phyloP scores from a whole-genome alignment of 2,888 invertebrate genomes.

The Epirrhoe alternata region DNA sequence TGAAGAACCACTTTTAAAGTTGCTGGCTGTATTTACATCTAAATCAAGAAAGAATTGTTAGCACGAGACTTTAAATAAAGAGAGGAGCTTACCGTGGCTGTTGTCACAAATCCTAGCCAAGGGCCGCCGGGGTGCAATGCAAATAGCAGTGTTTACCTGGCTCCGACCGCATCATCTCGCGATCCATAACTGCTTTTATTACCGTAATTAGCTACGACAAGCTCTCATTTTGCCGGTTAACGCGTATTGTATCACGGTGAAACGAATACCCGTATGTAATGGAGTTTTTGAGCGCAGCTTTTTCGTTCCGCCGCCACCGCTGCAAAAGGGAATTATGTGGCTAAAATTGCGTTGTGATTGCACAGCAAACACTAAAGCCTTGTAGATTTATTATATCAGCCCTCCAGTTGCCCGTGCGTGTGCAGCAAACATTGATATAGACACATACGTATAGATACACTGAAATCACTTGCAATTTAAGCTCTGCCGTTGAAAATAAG shows the following conservation, averaged over 20 bases:
- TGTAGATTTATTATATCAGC: constrained; percentile 65
- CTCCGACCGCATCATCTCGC: constrained; percentile 55
- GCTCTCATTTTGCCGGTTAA: constrained; percentile 79
- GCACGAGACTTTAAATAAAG: constrained; percentile 7
- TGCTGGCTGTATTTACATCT: constrained; percentile 13
- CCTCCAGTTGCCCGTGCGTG: constrained; percentile 53
- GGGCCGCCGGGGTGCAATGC: constrained; percentile 71
- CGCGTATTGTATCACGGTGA: constrained; percentile 76
- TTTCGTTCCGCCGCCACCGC: constrained; percentile 59
- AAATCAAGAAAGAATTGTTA: constrained; percentile 10
- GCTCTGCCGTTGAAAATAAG: constrained; percentile 16
- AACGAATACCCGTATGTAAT: constrained; percentile 76
- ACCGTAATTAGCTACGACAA: constrained; percentile 76
- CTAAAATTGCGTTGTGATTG: constrained; percentile 69
- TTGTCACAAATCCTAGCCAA: constrained; percentile 78
- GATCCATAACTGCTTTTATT: constrained; percentile 79
- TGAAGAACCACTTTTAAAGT: constrained; percentile 5
- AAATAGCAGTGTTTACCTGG: constrained; percentile 77
- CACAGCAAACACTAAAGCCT: constrained; percentile 61
- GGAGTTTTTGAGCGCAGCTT: constrained; percentile 76
- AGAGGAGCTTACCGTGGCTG: constrained; percentile 59
- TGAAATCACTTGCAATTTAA: constrained; percentile 21
- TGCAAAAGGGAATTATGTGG: constrained; percentile 70
- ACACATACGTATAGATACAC: constrained; percentile 5
- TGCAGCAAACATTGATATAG: constrained; percentile 21